phyloP scores from a whole-genome alignment of 2,888 invertebrate genomes.

The Lasioglossum zephyrum region DNA sequence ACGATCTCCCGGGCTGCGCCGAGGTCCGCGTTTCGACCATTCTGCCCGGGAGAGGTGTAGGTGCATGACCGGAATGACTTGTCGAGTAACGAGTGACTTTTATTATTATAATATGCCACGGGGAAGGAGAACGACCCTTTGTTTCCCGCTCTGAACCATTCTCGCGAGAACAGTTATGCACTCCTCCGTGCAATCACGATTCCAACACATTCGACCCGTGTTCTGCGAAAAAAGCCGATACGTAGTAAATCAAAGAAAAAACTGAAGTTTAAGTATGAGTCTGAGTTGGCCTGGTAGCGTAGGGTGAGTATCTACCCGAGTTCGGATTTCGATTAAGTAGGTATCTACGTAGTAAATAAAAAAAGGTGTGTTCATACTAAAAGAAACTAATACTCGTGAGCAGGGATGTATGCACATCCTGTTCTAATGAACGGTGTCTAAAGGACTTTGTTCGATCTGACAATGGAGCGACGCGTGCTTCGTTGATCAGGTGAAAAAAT shows the following conservation, averaged over 20 bases:
- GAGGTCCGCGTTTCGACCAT: constrained; percentile 51
- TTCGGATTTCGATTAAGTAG: no score
- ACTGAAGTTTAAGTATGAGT: no score
- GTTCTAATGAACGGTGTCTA: constrained; percentile 29
- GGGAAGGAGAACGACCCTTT: constrained; percentile 57
- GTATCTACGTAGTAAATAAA: background rate
- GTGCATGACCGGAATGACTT: constrained; percentile 67
- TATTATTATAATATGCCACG: constrained; percentile 60
- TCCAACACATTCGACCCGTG: background rate
- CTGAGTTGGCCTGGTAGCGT: no score
- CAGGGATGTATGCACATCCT: background rate
- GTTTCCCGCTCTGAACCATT: constrained; percentile 45
- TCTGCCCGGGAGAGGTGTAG: constrained; percentile 68
- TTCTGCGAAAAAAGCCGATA: background rate
- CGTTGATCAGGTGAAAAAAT: background rate
- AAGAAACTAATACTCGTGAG: background rate
- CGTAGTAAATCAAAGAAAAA: background rate
- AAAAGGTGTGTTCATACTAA: no score
- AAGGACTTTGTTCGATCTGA: constrained; percentile 1
- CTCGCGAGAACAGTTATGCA: constrained; percentile 22
- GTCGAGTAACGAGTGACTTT: constrained; percentile 61
- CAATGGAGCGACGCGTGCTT: constrained; percentile 41
- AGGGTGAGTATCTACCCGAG: no score
- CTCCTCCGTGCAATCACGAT: background rate
- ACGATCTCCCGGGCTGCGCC: constrained; percentile 64